Conservation (phyloP, 2,888 invertebrate genomes). For the Pherbina coryleti region DNA sequence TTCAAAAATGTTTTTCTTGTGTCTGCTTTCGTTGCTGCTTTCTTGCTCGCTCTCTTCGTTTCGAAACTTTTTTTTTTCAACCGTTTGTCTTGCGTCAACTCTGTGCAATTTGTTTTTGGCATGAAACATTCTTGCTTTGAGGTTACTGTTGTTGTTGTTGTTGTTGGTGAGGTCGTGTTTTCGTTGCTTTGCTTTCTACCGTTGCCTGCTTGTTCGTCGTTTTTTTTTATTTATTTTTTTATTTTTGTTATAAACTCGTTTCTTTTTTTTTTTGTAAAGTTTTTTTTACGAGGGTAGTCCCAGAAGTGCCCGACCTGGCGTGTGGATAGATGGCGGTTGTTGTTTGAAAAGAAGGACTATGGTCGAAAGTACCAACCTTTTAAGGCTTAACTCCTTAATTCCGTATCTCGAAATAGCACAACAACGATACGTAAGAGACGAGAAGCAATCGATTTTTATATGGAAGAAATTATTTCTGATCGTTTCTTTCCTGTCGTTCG, state of each 20-base stretch:
- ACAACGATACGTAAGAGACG: no score
- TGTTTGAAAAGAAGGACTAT: no score
- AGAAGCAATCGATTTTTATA: no score
- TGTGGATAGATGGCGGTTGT: no score
- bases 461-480: no score
- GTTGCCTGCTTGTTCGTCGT: background rate
- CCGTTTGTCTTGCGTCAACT: background rate
- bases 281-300: no score
- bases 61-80: background rate
- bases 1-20: constrained; percentile 16
- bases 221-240: background rate
- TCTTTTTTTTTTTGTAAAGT: background rate
- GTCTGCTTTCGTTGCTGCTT: background rate
- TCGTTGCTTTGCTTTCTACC: background rate
- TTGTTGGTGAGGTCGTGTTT: constrained; percentile 27
- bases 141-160: constrained; percentile 14
- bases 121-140: constrained; percentile 13
- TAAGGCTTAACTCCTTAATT: no score
- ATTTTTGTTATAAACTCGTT: constrained; percentile 20
- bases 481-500: no score
- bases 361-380: no score
- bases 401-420: no score
- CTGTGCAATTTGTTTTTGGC: constrained; percentile 6
- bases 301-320: no score
- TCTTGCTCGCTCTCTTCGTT: constrained; percentile 3